These are phyloP conservation scores for Tupaia tana DNA, from an alignment of 2,113 vertebrate genomes.

Conservation along the genomic window DNA sequence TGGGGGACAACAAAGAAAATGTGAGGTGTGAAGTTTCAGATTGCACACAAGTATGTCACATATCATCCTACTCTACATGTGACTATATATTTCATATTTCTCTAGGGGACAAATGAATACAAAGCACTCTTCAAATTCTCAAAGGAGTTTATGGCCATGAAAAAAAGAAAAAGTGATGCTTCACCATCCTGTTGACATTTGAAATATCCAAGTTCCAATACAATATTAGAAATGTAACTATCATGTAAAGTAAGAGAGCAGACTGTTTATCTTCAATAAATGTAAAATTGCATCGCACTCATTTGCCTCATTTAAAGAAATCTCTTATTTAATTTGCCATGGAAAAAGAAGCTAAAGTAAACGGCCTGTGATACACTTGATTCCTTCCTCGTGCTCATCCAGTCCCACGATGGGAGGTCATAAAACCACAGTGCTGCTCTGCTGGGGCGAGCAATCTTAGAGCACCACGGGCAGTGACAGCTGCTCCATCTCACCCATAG, in stretches of 20 bases:
- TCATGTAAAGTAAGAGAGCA: constrained; percentile 50
- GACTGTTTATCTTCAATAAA: constrained; percentile 68
- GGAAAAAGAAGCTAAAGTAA: constrained; percentile 45
- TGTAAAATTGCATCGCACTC: constrained; percentile 49
- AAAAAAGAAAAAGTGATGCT: background rate
- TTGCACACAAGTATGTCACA: background rate
- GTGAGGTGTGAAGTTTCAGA: background rate
- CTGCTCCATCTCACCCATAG: background rate
- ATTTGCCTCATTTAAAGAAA: constrained; percentile 55
- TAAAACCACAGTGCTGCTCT: background rate
- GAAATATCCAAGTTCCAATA: constrained; percentile 49
- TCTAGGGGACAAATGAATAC: background rate
- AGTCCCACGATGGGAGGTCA: background rate
- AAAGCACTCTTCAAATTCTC: constrained; percentile 16
- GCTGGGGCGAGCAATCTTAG: background rate
- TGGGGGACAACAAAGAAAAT: background rate
- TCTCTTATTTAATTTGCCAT: constrained; percentile 52
- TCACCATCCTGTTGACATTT: constrained; percentile 36
- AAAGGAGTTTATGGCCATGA: background rate
- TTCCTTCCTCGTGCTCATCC: background rate
- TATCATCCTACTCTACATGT: background rate
- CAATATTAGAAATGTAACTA: constrained; percentile 51
- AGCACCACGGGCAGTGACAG: background rate
- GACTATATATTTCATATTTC: background rate
- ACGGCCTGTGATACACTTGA: constrained; percentile 47